Evolutionary conservation across 1,140 invertebrate genomes (phyloP), one percentile per base, ranked within the genome.

Genomic region (Zaprionus tsacasi): DNA sequence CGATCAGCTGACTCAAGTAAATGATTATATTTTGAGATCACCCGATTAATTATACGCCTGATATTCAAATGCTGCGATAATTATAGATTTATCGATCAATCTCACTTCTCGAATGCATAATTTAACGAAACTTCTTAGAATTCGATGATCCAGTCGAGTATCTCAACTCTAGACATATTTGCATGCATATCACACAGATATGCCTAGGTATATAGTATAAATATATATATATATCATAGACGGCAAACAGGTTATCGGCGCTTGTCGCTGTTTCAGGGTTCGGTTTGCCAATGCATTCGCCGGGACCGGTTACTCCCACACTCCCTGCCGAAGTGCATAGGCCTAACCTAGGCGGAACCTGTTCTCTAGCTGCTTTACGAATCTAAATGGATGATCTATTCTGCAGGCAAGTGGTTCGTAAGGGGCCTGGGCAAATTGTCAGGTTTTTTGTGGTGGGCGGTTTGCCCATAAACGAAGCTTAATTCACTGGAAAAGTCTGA

Each of bases 381-480:
- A 57, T 48, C 61, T 54, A 70, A 70, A 70, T 70, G 52, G 40
- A 25, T 40, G 17, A 75, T 70, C 57, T 60, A 67, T 48, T 76
- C 59, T 61, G 68, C 66, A 67, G 64, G 64, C 61, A 38, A 59
- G 45, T 27, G 12, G 6, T n/a, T 21, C 21, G 21, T 2, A 21
- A 21, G 1, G 21, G 21, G 21, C 21, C 21, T 21, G 30, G 30
- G 38, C 59, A 58, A 75, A 75, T 75, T 75, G 59, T 25, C 43
- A 43, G 59, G 30, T 45, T 52, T 50, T 64, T n/a, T n/a, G 72
- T 64, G 59, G 72, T 70, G 67, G 72, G 72, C 60, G 67, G 50
- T 6, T 36, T 30, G 25, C 54, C 58, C 64, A 43, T 70, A 70
- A 75, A 75, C 45, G 72, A 75, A 64, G 52, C 72, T 75, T 65